Percentiles rank a stretch among this genome's conserved stretches.
Evolutionary conservation across 2,797 vertebrate genomes (phyloP).

Genomic region (Dendrocincla tyrannina): DNA sequence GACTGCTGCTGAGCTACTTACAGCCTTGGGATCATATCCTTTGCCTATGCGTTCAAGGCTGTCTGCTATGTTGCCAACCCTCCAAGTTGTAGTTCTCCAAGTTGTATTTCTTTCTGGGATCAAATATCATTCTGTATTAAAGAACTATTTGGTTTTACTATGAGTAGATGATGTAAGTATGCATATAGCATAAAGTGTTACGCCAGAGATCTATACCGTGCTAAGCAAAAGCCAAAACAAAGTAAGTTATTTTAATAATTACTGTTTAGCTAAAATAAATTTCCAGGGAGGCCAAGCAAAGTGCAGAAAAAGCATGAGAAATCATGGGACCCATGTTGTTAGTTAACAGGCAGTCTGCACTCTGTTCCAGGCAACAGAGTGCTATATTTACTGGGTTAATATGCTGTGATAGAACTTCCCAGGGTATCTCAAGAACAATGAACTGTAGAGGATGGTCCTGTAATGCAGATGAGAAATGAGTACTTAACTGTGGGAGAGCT

Average conservation of each 20-base stretch:
- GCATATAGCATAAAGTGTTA: not conserved
- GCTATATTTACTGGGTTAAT: not conserved
- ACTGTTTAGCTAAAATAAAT: not conserved
- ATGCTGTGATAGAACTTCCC: not conserved
- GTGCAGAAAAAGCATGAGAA: not conserved
- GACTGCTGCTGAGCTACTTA: not conserved
- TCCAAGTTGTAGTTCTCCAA: not conserved
- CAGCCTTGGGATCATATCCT: not conserved
- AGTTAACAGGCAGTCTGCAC: not conserved
- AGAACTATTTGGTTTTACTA: not conserved
- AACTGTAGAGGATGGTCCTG: not conserved
- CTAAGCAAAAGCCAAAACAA: not conserved
- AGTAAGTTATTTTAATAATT: not conserved
- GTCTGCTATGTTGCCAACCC: not conserved
- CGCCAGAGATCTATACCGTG: not conserved
- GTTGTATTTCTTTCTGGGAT: not conserved
- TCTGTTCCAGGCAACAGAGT: not conserved
- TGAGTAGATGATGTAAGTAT: not conserved
- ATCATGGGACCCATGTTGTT: not conserved
- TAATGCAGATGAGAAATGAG: not conserved
- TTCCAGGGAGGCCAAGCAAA: not conserved
- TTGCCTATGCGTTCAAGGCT: not conserved
- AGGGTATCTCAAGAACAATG: not conserved
- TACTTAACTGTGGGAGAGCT: not conserved
- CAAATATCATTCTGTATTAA: not conserved